Percentiles rank a stretch among this genome's conserved stretches.
Conservation (phyloP, 2,113 vertebrate genomes). For the Chitala chitala region DNA sequence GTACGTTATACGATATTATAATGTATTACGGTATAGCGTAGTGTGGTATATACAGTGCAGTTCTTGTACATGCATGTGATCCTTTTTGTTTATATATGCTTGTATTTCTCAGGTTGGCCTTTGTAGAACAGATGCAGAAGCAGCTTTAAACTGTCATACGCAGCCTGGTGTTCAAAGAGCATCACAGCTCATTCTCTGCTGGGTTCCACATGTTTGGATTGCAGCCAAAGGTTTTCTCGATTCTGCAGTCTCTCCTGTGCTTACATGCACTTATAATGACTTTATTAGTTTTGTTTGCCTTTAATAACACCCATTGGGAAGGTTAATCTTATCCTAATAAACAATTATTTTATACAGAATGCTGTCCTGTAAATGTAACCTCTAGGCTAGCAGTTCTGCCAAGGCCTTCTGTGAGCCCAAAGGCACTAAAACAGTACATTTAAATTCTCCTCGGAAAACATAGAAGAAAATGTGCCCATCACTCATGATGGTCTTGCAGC, state of each 20-base stretch:
- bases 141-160: neutral
- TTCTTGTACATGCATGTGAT: too few species aligned
- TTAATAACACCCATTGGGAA: neutral
- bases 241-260: neutral
- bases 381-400: too few species aligned
- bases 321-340: neutral
- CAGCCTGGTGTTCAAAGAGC: neutral
- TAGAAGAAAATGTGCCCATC: too few species aligned
- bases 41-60: too few species aligned
- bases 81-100: neutral
- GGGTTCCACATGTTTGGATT: neutral
- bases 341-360: neutral
- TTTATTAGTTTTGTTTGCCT: slow-evolving; percentile 1
- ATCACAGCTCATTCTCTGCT: neutral
- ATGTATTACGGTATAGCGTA: too few species aligned
- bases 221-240: neutral
- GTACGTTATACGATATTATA: too few species aligned
- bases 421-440: too few species aligned
- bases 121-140: neutral
- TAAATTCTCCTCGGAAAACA: too few species aligned
- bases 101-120: neutral
- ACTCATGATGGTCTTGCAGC: neutral
- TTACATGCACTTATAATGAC: neutral
- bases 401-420: too few species aligned
- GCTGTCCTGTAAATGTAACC: neutral